Percentiles rank a stretch among this genome's conserved stretches.
phyloP scores from a whole-genome alignment of 2,113 vertebrate genomes.

The Mixornis gularis region DNA sequence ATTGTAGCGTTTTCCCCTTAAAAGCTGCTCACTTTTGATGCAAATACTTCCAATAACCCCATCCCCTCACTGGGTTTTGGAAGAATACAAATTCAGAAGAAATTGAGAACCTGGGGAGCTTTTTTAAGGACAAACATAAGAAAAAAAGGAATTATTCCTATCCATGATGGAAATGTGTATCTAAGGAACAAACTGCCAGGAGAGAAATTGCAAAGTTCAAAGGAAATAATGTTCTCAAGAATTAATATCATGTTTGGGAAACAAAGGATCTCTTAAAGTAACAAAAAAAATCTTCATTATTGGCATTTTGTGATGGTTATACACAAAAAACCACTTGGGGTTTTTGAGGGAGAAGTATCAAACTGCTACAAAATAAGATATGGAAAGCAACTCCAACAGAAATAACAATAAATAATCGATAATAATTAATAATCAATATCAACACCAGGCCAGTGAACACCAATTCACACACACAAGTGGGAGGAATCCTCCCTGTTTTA shows the following conservation, averaged over 20 bases:
- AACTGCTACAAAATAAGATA: background rate
- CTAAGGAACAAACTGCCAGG: background rate
- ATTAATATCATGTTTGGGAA: background rate
- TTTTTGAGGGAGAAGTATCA: background rate
- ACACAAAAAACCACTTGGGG: background rate
- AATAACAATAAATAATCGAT: background rate
- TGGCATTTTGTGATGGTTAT: background rate
- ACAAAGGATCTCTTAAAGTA: background rate
- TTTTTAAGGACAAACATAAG: background rate
- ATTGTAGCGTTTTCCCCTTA: accelerated
- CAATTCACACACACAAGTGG: background rate
- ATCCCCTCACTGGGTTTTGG: background rate
- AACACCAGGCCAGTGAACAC: background rate
- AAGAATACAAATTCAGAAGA: background rate
- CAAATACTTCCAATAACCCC: background rate
- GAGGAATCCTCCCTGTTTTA: background rate
- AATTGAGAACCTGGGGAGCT: background rate
- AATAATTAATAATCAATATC: no score
- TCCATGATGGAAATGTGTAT: accelerated
- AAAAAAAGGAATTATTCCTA: background rate
- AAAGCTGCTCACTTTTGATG: background rate
- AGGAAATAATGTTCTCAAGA: background rate
- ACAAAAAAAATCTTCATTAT: background rate
- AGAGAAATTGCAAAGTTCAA: background rate
- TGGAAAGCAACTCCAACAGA: background rate